A percentile compares a stretch with the other conserved stretches of the same genome.
These are phyloP conservation scores for Stenodema calcarata DNA, from an alignment of 2,888 invertebrate species.

Conservation along the genomic window DNA sequence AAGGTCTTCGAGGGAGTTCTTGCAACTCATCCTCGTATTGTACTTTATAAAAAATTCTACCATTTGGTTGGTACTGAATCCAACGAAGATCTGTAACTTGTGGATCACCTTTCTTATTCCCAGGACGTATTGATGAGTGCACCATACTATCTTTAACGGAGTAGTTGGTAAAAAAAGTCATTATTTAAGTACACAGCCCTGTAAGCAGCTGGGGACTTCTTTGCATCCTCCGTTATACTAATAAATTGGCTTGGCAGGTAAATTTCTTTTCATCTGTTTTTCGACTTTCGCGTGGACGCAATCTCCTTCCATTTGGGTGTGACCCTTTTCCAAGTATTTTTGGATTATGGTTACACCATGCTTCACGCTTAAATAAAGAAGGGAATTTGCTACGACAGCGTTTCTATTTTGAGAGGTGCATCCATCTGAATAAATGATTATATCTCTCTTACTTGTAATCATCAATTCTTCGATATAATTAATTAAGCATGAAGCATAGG, in stretches of 20 bases:
- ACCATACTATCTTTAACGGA: not conserved
- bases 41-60: slow-evolving; percentile 38
- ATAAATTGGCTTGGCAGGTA: slow-evolving; percentile 26
- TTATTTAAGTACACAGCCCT: slow-evolving; percentile 6
- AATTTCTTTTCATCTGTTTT: not conserved
- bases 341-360: slow-evolving; percentile 2
- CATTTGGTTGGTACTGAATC: slow-evolving; percentile 28
- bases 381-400: not conserved
- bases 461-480: slow-evolving; percentile 17
- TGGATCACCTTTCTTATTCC: not conserved
- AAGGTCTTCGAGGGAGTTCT: slow-evolving; percentile 21
- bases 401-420: slow-evolving; percentile 19
- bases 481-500: slow-evolving; percentile 30
- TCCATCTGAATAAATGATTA: slow-evolving; percentile 30
- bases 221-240: not conserved
- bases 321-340: slow-evolving; percentile 28
- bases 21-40: slow-evolving; percentile 30
- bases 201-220: slow-evolving; percentile 30
- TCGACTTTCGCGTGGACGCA: not conserved
- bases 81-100: not conserved
- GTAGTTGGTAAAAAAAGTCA: slow-evolving; percentile 45
- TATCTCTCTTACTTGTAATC: not conserved
- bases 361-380: slow-evolving; percentile 16
- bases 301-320: slow-evolving; percentile 35
- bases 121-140: not conserved